These are phyloP conservation scores for Nasonovia ribisnigri DNA, from an alignment of 2,888 invertebrate genomes.

Conservation along the genomic window DNA sequence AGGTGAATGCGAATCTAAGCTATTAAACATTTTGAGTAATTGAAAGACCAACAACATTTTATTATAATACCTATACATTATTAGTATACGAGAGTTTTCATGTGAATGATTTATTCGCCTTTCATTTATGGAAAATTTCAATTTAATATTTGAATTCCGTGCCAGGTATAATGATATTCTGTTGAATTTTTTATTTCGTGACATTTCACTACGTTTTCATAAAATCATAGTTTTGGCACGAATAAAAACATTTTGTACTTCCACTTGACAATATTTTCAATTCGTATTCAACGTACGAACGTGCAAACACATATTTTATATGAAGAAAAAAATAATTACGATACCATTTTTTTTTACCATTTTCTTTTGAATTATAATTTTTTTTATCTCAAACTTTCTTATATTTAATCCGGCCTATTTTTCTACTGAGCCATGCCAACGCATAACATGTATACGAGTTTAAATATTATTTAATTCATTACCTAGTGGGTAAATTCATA, in stretches of 20 bases:
- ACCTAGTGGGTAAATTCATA: neutral
- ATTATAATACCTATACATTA: neutral
- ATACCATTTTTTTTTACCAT: neutral
- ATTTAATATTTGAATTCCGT: neutral
- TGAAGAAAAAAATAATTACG: neutral
- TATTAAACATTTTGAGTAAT: neutral
- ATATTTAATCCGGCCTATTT: neutral
- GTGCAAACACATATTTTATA: neutral
- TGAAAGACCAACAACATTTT: neutral
- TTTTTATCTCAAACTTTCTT: neutral
- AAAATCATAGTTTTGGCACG: neutral
- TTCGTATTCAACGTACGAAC: neutral
- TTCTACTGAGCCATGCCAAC: neutral
- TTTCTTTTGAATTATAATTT: neutral
- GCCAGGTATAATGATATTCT: neutral
- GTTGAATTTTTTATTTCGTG: neutral
- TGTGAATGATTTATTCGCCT: neutral
- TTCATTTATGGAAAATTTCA: neutral
- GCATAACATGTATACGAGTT: neutral
- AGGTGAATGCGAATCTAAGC: neutral
- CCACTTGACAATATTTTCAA: constrained; percentile 5
- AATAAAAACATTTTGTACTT: neutral
- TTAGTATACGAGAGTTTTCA: neutral
- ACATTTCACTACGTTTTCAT: neutral
- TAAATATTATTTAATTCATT: neutral